Base-by-base conservation (phyloP, 1,140 invertebrate species). In the Drosophila melanica region DNA sequence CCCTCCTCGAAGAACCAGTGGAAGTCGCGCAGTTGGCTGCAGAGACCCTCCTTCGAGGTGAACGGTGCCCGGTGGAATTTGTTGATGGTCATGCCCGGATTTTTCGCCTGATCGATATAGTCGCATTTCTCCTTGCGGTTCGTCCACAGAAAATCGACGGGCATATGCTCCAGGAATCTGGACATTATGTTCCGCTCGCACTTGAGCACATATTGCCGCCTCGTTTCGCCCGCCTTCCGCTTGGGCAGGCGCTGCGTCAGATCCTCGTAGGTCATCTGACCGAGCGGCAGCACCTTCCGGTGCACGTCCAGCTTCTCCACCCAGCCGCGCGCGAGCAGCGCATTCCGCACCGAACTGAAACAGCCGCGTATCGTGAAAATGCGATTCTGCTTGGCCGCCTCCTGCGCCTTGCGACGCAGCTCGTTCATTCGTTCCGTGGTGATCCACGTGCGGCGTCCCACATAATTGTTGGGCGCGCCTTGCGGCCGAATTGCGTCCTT, bases 1-100 rank as follows among this genome's bases (percentile, higher is more conserved):
- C 95, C 95, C 30, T 95, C 95, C 84, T 98, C 96, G 75, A 94
- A 96, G 90, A 95, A 97, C 97, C 97, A 98, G 82, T 97, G 96
- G 92, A 97, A 95, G 92, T 98, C 96, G 60, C 96, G 95, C 42
- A 98, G 93, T 67, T 96, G 96, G 7, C 95, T 93, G 75, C 96
- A 97, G 23, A 98, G 92, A 33, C 97, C 96, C 93, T 97, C 96
- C 93, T 98, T 98, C 0, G 97, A 98, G 2, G 97, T 98, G 90
- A 98, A 98, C 53, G 95, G 94, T 0, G 97, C 96, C 74, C 96
- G 95, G 65, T 94, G 95, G 91, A 96, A 98, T 63, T 92, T 92
- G 57, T 92, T 92, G 30, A 92, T 92, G 33, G 84, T 84, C 87
- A 92, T 92, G 30, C 78, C 75, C 6, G 90, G 90, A 79, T 92